A percentile compares a stretch with the other conserved stretches of the same genome.
These are phyloP conservation scores for Pseudoatta argentina DNA, from an alignment of 1,140 invertebrate genomes.

Conservation along the genomic window DNA sequence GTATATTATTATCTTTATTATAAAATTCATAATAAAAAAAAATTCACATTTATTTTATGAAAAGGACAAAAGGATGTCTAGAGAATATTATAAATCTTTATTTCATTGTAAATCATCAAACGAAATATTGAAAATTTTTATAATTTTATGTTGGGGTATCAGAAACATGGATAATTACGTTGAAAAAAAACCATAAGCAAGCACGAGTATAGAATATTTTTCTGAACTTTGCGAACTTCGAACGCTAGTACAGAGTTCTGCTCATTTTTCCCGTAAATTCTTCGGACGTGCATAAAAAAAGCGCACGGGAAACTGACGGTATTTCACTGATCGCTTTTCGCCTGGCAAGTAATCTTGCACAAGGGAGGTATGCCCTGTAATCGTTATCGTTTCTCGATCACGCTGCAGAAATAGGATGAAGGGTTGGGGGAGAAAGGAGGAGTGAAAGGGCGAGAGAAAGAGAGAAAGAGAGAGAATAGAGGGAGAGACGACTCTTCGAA, in stretches of 20 bases:
- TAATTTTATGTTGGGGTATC: no score
- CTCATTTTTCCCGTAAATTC: constrained; percentile 2
- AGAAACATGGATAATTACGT: no score
- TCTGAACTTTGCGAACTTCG: background rate
- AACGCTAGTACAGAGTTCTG: background rate
- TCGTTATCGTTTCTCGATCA: constrained; percentile 65
- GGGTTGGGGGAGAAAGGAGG: constrained; percentile 9
- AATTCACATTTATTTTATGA: no score
- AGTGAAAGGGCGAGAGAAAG: background rate
- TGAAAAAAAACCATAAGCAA: no score
- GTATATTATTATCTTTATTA: no score
- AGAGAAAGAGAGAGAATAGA: constrained; percentile 9
- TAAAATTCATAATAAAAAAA: no score
- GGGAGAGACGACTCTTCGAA: constrained; percentile 68
- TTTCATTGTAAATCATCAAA: no score
- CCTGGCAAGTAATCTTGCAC: constrained; percentile 47
- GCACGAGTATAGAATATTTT: background rate
- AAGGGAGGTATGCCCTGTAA: constrained; percentile 39
- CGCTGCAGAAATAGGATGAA: constrained; percentile 29
- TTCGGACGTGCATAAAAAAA: constrained; percentile 25
- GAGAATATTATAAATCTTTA: no score
- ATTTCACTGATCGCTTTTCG: constrained; percentile 56
- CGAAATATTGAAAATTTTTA: no score
- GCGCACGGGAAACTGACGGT: constrained; percentile 22
- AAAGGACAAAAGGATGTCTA: no score